phyloP scores from a whole-genome alignment of 2,113 vertebrate genomes.

The Apaloderma vittatum region DNA sequence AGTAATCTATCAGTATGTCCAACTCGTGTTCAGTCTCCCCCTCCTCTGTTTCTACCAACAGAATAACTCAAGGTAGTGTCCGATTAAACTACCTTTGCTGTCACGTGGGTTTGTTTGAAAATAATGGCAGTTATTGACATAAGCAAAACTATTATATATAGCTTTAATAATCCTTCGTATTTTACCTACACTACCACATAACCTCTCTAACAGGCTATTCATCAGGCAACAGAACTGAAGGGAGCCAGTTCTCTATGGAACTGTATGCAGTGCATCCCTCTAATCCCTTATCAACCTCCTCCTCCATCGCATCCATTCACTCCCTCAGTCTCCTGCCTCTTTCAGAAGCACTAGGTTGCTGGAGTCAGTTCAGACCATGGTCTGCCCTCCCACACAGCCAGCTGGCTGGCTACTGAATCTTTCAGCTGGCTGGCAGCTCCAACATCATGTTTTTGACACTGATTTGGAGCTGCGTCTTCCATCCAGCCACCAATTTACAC shows the following conservation, averaged over 20 bases:
- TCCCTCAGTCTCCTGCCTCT: not conserved
- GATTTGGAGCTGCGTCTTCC: not conserved
- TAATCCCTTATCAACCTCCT: not conserved
- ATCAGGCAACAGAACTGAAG: not conserved
- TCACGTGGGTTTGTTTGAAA: not conserved
- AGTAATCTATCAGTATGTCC: not conserved
- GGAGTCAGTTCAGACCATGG: not conserved
- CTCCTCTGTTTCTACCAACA: not conserved
- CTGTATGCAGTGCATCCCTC: not conserved
- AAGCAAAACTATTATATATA: not conserved
- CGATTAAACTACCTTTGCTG: not conserved
- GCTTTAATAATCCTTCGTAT: not conserved
- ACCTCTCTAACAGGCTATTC: not conserved
- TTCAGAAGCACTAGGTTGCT: accelerated
- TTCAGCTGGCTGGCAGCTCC: not conserved
- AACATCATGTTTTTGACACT: too few species aligned
- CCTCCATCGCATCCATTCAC: not conserved
- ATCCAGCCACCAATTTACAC: not conserved
- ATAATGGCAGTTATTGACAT: not conserved
- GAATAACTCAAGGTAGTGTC: not conserved
- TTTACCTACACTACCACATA: not conserved
- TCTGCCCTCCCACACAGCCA: too few species aligned
- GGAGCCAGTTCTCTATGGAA: not conserved
- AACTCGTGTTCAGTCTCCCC: not conserved
- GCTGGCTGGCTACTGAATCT: too few species aligned